Evolutionary conservation across 2,797 vertebrate genomes (phyloP), one percentile per base, ranked within the genome.

Genomic region (Nyctibius grandis): DNA sequence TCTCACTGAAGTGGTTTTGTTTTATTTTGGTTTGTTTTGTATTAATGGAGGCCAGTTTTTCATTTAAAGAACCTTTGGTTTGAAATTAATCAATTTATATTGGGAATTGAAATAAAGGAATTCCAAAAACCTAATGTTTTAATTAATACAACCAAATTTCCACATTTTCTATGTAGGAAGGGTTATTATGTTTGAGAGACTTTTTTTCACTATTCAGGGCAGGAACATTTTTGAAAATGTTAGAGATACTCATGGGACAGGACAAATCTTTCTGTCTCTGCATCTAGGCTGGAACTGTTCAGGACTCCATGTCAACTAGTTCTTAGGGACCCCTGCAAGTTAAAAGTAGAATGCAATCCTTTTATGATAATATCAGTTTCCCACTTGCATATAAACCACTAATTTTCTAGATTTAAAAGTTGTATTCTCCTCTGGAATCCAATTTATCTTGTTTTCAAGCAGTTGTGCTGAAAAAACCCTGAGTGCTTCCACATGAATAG

Each of bases 391-490:
- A 82, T n/a, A 91, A 90, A 69, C 44, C 15, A 74, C n/a, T 82
- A 33, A 69, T 95, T 90, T 95, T 86, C 73, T 81, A 56, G 28
- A 81, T 59, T 50, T 79, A 73, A 79, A 81, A 73, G 51, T 75
- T 64, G 19, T 23, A 51, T 68, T 85, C 57, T 81, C 50, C 50
- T 73, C 67, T 91, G 68, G 48, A 94, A 82, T 70, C 21, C 18
- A 70, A 83, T 83, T 80, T 61, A 70, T 83, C 28, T 36, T 81
- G 63, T 88, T 91, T 95, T 91, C 74, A 95, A 85, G 59, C 33
- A 85, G n/a, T 77, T 85, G 20, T 68, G 48, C 60, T 87, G 83
- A 67, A 86, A 93, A 89, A 80, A 45, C 15, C n/a, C 61, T 26
- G 34, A 86, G 51, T 85, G 54, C 28, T 94, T 89, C 48, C 54